Percentiles rank a stretch among this genome's conserved stretches.
Evolutionary conservation across 1,140 invertebrate genomes (phyloP).

Genomic region (Aethina tumida): DNA sequence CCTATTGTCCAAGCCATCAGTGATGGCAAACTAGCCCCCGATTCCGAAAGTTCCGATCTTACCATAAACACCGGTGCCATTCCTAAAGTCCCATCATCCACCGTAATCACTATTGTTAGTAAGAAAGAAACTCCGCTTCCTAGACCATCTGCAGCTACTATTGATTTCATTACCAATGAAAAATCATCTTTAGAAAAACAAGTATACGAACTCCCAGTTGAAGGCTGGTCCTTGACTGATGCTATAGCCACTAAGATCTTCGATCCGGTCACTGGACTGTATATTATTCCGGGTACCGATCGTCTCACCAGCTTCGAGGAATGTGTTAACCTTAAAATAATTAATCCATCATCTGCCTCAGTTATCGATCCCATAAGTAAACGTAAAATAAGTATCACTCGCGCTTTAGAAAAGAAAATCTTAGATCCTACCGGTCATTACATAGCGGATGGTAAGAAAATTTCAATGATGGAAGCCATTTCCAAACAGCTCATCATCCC

Average conservation of each 20-base stretch:
- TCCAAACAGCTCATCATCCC: conserved; percentile 53
- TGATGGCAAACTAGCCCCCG: conserved; percentile 53
- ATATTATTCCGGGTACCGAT: conserved; percentile 80
- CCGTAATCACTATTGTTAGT: conserved; percentile 20
- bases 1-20: conserved; percentile 74
- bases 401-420: conserved; percentile 68
- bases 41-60: conserved; percentile 40
- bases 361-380: conserved; percentile 66
- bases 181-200: conserved; percentile 43
- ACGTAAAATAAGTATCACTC: conserved; percentile 57
- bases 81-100: conserved; percentile 18
- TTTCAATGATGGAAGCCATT: conserved; percentile 75
- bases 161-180: conserved; percentile 32
- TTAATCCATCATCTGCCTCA: conserved; percentile 68
- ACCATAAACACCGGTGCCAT: conserved; percentile 14
- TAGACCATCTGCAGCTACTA: conserved; percentile 20
- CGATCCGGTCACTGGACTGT: conserved; percentile 70
- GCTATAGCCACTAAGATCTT: conserved; percentile 69
- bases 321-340: conserved; percentile 74
- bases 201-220: conserved; percentile 63
- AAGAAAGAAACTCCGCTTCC: conserved; percentile 17
- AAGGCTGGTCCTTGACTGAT: conserved; percentile 69
- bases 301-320: conserved; percentile 77
- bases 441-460: conserved; percentile 41
- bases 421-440: conserved; percentile 71